Base-by-base conservation (phyloP, 2,797 vertebrate genomes). In the Danio albolineatus region DNA sequence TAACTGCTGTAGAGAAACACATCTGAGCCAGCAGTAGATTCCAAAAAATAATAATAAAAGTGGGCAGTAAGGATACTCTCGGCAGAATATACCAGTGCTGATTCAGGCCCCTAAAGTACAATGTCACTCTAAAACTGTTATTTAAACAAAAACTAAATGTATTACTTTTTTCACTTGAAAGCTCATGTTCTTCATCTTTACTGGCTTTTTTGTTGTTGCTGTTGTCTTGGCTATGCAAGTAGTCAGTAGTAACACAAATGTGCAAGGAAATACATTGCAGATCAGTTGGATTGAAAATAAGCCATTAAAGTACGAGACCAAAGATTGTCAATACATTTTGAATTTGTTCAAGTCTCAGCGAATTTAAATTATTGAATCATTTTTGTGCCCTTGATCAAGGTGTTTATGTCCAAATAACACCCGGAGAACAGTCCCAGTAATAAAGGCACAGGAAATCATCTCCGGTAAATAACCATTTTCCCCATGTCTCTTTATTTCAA, bases 401-500 rank as follows among this genome's bases (percentile, higher is more conserved):
- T 16, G 46, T 56, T n/a, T 48, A 17, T n/a, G 4, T 10, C 53
- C 10, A 77, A 67, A 77, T 48, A 12, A 36, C 51, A 76, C 51
- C 61, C n/a, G 9, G 61, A 48, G 73, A 44, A 21, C 16, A 51
- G 36, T 41, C 36, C 17, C 6, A 0, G 48, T 65, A 65, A 39
- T 53, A 49, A 78, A 13, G 36, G 36, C 38, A 12, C 6, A n/a
- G 6, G 43, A 61, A 78, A 62, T n/a, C 7, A 43, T 71, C 12
- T 61, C 46, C 53, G n/a, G 28, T 54, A 36, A 62, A 36, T 62
- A 71, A 36, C 39, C 19, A 6, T 61, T 53, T 70, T 79, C 4
- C 6, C 10, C 1, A 17, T n/a, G 38, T 46, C 10, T 62, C 36
- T 16, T 64, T 44, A 49, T 12, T 53, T 49, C n/a, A 70, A 6